A percentile compares a stretch with the other conserved stretches of the same genome.
phyloP scores from a whole-genome alignment of 2,888 invertebrate species.

The Plagodis dolabraria region DNA sequence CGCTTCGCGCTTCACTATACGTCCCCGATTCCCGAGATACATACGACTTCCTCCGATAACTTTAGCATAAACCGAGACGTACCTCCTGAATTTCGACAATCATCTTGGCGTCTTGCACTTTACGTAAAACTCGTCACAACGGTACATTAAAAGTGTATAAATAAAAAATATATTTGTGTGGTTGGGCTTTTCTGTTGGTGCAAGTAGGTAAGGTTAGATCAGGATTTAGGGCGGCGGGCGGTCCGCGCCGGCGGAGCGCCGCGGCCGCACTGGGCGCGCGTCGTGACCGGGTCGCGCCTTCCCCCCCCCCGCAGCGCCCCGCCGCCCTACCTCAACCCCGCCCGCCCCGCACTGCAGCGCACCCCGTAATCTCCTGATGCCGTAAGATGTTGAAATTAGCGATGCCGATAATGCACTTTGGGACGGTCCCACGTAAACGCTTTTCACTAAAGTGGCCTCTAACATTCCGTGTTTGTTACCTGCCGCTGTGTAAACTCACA shows the following conservation, averaged over 20 bases:
- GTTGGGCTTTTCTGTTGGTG: conserved; percentile 31
- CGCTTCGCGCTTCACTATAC: conserved; percentile 31
- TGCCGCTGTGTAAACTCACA: background rate
- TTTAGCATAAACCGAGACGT: conserved; percentile 40
- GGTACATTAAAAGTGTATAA: conserved; percentile 41
- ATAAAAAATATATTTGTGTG: conserved; percentile 39
- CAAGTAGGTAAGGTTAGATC: conserved; percentile 43
- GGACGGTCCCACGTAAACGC: background rate
- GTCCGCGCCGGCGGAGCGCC: conserved; percentile 79
- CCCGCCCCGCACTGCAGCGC: conserved; percentile 54
- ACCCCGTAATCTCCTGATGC: conserved; percentile 73
- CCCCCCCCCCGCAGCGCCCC: conserved; percentile 41
- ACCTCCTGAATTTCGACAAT: conserved; percentile 83
- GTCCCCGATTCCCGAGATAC: conserved; percentile 27
- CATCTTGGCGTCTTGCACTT: conserved; percentile 48
- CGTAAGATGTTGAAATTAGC: conserved; percentile 78
- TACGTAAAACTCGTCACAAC: conserved; percentile 27
- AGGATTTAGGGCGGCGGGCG: conserved; percentile 52
- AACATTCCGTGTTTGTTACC: conserved; percentile 4
- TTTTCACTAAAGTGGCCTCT: background rate
- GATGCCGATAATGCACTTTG: conserved; percentile 73
- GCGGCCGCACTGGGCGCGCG: conserved; percentile 75
- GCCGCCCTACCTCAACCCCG: conserved; percentile 29
- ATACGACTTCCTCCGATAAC: conserved; percentile 41
- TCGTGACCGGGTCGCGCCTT: conserved; percentile 76